phyloP scores from a whole-genome alignment of 37 sponge, comb jelly and placozoan species.

The Haliclona indistincta region DNA sequence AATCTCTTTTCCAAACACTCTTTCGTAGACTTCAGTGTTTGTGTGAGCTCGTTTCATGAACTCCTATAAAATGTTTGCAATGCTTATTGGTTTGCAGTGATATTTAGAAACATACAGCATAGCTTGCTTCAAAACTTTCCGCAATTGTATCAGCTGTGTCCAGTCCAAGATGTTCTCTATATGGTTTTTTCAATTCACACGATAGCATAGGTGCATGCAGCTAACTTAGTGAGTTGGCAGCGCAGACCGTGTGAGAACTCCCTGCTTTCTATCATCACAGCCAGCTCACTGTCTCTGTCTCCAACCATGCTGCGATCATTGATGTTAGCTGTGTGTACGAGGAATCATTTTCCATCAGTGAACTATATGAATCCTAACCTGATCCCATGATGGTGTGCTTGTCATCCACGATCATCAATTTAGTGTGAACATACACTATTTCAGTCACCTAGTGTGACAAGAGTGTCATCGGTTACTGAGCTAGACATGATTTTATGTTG shows the following conservation, averaged over 20 bases:
- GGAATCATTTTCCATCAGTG: neutral
- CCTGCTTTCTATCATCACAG: constrained; percentile 48
- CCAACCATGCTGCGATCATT: constrained; percentile 78
- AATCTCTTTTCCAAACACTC: constrained; percentile 49
- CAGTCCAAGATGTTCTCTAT: constrained; percentile 53
- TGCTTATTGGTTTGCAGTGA: no score
- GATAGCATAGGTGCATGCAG: neutral
- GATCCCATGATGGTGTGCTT: constrained; percentile 65
- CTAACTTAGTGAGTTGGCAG: constrained; percentile 54
- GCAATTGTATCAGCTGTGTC: constrained; percentile 13
- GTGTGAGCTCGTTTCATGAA: constrained; percentile 6
- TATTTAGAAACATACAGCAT: neutral
- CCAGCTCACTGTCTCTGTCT: constrained; percentile 70
- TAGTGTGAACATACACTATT: constrained; percentile 72
- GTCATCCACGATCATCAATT: constrained; percentile 73
- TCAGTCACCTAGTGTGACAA: constrained; percentile 67
- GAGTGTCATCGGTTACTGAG: no score
- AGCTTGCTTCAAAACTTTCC: constrained; percentile 36
- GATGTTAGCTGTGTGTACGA: constrained; percentile 48
- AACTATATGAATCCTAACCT: constrained; percentile 20
- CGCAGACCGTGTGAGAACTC: constrained; percentile 57
- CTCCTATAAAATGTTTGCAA: no score
- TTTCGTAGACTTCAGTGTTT: constrained; percentile 19
- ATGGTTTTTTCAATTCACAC: neutral
- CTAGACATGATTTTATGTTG: neutral